A percentile compares a stretch with the other conserved stretches of the same genome.
These are phyloP conservation scores for Sigmodon hispidus DNA, from an alignment of 2,113 vertebrate species.

Conservation along the genomic window DNA sequence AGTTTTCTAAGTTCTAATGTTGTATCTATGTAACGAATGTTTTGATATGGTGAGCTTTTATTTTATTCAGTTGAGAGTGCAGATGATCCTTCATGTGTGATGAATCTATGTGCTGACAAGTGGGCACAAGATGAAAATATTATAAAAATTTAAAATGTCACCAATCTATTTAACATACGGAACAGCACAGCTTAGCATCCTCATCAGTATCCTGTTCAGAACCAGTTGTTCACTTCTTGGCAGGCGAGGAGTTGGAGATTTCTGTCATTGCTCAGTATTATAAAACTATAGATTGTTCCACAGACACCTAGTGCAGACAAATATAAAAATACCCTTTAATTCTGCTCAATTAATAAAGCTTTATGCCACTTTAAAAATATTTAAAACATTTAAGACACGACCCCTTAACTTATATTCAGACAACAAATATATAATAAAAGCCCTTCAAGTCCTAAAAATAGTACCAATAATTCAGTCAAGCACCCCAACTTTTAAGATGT, in stretches of 20 bases:
- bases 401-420: too few species aligned
- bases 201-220: neutral
- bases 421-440: too few species aligned
- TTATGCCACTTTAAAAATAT: too few species aligned
- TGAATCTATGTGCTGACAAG: neutral
- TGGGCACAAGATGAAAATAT: neutral
- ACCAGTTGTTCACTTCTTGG: neutral
- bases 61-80: neutral
- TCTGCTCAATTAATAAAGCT: too few species aligned
- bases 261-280: neutral
- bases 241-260: neutral
- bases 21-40: neutral
- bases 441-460: too few species aligned
- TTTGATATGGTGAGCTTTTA: slow-evolving; percentile 17
- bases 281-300: neutral
- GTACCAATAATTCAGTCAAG: too few species aligned
- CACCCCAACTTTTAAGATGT: too few species aligned
- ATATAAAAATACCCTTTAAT: too few species aligned
- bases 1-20: neutral
- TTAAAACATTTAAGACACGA: too few species aligned
- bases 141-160: neutral
- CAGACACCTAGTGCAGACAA: neutral
- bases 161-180: neutral
- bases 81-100: neutral
- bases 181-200: neutral